Conservation (phyloP, 1,140 invertebrate genomes). For the Heliconius nattereri region DNA sequence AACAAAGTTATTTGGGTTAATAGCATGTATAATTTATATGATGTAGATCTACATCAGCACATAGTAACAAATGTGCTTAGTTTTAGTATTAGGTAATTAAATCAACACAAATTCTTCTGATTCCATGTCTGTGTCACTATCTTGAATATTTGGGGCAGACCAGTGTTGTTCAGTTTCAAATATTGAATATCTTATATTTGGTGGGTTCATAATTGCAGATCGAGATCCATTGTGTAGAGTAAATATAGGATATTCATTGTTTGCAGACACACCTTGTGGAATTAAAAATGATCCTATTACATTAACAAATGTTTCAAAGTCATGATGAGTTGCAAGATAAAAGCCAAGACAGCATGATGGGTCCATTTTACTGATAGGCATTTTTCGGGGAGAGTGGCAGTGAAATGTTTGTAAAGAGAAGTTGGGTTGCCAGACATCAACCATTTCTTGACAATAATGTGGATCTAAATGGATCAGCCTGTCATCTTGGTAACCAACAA, state of each 20-base stretch:
- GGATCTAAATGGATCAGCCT: conserved; percentile 95
- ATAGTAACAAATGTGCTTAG: not conserved
- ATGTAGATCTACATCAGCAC: not conserved
- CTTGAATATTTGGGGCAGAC: conserved; percentile 76
- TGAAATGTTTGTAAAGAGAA: conserved; percentile 91
- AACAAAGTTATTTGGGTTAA: conserved; percentile 10
- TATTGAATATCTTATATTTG: conserved; percentile 80
- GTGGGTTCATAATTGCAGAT: conserved; percentile 82
- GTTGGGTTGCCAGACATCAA: conserved; percentile 88
- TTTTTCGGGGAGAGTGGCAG: conserved; percentile 92
- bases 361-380: conserved; percentile 94
- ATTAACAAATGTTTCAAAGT: conserved; percentile 90
- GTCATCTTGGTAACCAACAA: conserved; percentile 95
- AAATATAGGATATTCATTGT: conserved; percentile 90
- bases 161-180: conserved; percentile 80
- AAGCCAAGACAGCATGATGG: conserved; percentile 97
- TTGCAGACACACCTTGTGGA: conserved; percentile 83
- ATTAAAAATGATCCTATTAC: conserved; percentile 83
- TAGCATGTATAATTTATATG: not conserved
- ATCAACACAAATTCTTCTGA: conserved; percentile 88
- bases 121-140: conserved; percentile 85
- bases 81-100: conserved; percentile 44
- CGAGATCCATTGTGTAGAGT: conserved; percentile 87
- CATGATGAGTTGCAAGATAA: conserved; percentile 88
- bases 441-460: conserved; percentile 95